These are phyloP conservation scores for Zygogramma bicolorata DNA, from an alignment of 2,888 invertebrate species.

Conservation along the genomic window DNA sequence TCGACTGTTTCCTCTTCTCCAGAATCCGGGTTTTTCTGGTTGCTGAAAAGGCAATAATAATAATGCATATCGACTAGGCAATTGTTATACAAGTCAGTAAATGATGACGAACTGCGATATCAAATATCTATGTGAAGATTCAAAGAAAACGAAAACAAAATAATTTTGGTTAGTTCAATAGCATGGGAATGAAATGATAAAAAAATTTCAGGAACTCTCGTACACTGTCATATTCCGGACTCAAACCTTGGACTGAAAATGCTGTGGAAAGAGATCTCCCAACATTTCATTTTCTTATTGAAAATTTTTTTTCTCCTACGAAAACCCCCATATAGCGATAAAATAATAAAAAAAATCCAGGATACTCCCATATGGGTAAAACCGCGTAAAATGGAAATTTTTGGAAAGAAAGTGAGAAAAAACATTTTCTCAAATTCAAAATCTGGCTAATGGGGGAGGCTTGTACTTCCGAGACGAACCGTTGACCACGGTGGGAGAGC, in stretches of 20 bases:
- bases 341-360: slow-evolving; percentile 1
- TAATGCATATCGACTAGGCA: slow-evolving; percentile 13
- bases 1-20: slow-evolving; percentile 6
- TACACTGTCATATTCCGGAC: neutral
- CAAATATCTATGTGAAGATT: neutral
- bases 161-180: neutral
- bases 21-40: slow-evolving; percentile 8
- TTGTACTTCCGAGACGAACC: neutral
- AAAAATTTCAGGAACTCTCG: slow-evolving; percentile 5
- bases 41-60: slow-evolving; percentile 14
- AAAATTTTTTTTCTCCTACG: neutral
- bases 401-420: neutral
- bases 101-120: slow-evolving; percentile 14
- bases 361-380: too few species aligned
- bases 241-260: slow-evolving; percentile 2
- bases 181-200: neutral
- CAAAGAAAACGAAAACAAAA: slow-evolving; percentile 5
- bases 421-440: neutral
- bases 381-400: neutral
- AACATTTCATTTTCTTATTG: neutral
- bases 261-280: neutral
- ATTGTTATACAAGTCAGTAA: slow-evolving; percentile 14
- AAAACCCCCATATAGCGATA: slow-evolving; percentile 9
- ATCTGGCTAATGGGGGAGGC: neutral
- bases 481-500: neutral